A percentile compares a stretch with the other conserved stretches of the same genome.
These are phyloP conservation scores for Nemoura dubitans DNA, from an alignment of 2,888 invertebrate species.

Conservation along the genomic window DNA sequence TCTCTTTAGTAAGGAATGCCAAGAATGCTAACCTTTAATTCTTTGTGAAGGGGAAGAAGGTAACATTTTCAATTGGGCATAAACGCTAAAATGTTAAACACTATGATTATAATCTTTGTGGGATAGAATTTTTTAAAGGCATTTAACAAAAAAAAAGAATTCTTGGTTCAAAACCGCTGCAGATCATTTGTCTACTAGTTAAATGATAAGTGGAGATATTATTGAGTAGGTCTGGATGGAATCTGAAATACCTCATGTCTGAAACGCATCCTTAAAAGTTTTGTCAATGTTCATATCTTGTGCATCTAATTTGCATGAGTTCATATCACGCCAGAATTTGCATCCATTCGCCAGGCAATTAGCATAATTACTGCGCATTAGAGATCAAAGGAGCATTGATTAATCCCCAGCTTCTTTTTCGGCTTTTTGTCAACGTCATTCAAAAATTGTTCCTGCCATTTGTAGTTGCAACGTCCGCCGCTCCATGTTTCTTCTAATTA, in stretches of 20 bases:
- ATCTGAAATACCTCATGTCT: too few relatives aligned
- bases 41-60: not conserved
- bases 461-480: conserved; percentile 19
- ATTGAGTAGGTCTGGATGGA: too few relatives aligned
- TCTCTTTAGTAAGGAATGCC: conserved; percentile 14
- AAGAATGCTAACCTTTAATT: conserved; percentile 27
- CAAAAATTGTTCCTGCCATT: conserved; percentile 15
- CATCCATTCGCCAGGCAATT: not conserved
- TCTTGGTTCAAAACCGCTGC: not conserved
- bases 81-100: not conserved
- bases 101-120: not conserved
- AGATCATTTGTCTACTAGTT: not conserved
- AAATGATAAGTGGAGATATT: too few relatives aligned
- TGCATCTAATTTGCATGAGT: not conserved
- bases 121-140: too few relatives aligned
- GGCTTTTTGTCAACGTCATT: not conserved
- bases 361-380: conserved; percentile 7
- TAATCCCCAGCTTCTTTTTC: not conserved
- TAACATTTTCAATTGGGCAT: not conserved
- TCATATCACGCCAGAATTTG: not conserved
- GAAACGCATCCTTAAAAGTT: too few relatives aligned
- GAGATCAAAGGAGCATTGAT: not conserved
- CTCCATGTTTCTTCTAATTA: not conserved
- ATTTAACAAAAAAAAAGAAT: too few relatives aligned
- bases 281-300: too few relatives aligned